These are phyloP conservation scores for Brachionus sp. DNA, from an alignment of 1,140 invertebrate species.

Conservation along the genomic window DNA sequence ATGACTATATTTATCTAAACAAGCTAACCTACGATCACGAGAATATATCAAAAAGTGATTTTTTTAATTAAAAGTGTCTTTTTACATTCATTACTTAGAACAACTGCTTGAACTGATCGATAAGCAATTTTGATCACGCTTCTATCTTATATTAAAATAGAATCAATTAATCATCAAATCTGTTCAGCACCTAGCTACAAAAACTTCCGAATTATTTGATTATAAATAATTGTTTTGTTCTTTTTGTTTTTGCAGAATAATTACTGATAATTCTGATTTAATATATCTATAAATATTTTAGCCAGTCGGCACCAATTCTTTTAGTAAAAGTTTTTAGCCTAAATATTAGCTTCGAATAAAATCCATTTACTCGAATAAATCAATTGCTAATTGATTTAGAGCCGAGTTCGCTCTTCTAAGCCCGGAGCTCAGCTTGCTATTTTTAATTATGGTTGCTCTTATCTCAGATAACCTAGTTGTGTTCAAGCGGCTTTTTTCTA, in stretches of 20 bases:
- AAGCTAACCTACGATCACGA: neutral
- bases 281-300: neutral
- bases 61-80: conserved; percentile 23
- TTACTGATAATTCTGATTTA: neutral
- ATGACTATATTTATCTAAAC: neutral
- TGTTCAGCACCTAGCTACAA: neutral
- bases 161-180: neutral
- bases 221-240: neutral
- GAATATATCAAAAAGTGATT: neutral
- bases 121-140: neutral
- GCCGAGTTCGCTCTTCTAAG: neutral
- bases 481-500: neutral
- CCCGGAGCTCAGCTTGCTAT: no score
- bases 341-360: neutral
- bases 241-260: neutral
- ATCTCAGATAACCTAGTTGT: neutral
- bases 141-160: neutral
- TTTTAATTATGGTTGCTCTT: neutral
- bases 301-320: neutral
- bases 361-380: neutral
- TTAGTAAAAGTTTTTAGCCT: neutral
- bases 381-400: conserved; percentile 4
- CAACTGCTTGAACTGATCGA: neutral
- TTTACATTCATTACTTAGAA: neutral
- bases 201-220: neutral